Evolutionary conservation across 23 tunicate species (phyloP).

Genomic region (Diplosoma virens): DNA sequence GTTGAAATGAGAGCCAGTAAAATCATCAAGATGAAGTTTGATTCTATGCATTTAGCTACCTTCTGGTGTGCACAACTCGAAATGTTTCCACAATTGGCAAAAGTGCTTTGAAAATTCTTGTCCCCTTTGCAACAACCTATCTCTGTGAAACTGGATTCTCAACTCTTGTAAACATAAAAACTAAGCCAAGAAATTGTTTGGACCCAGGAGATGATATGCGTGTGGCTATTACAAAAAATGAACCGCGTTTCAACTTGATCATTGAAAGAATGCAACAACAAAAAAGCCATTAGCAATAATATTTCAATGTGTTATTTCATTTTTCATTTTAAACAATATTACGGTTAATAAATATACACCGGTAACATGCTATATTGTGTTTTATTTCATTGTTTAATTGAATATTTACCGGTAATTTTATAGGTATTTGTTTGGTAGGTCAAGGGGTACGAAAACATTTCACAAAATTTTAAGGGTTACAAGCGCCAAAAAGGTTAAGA

Average conservation of each 20-base stretch:
- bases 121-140: slow-evolving; percentile 4
- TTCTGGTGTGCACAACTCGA: slow-evolving; percentile 17
- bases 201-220: slow-evolving; percentile 11
- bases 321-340: background rate
- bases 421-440: slow-evolving; percentile 2
- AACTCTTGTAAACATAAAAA: slow-evolving; percentile 7
- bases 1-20: slow-evolving; percentile 22
- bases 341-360: slow-evolving; percentile 14
- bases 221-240: slow-evolving; percentile 2
- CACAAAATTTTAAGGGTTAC: background rate
- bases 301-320: slow-evolving; percentile 6
- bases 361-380: slow-evolving; percentile 9
- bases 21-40: slow-evolving; percentile 8
- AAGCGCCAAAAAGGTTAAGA: slow-evolving; percentile 16
- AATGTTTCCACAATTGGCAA: slow-evolving; percentile 18
- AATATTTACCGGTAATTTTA: slow-evolving; percentile 10
- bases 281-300: slow-evolving; percentile 20
- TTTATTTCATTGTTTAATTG: background rate
- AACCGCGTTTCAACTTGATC: slow-evolving; percentile 17
- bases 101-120: slow-evolving; percentile 11
- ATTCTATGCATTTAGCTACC: slow-evolving; percentile 12
- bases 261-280: slow-evolving; percentile 18
- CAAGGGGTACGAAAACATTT: slow-evolving; percentile 2
- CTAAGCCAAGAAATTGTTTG: slow-evolving; percentile 19
- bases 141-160: slow-evolving; percentile 17